A percentile compares a stretch with the other conserved stretches of the same genome.
These are phyloP conservation scores for Siniperca knerii DNA, from an alignment of 2,113 vertebrate species.

Conservation along the genomic window DNA sequence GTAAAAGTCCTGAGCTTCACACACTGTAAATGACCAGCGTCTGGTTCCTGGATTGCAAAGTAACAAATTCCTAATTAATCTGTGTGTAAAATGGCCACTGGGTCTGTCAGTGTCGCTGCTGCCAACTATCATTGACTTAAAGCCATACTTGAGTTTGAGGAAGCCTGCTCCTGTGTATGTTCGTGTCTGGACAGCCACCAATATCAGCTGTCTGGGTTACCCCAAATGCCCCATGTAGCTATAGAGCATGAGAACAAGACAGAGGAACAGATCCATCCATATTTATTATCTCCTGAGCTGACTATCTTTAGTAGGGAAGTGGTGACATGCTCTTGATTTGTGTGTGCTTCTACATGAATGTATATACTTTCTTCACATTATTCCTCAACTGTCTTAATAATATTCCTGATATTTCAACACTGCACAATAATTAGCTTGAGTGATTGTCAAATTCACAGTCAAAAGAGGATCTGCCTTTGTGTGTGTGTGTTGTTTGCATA, in stretches of 20 bases:
- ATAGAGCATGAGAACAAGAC: conserved; percentile 9
- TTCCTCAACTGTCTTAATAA: conserved; percentile 27
- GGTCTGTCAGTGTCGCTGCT: background rate
- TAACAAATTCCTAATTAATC: conserved; percentile 34
- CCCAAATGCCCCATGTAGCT: conserved; percentile 4
- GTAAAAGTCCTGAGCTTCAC: background rate
- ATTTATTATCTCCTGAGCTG: background rate
- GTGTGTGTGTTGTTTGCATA: conserved; percentile 17
- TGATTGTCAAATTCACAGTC: background rate
- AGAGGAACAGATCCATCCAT: background rate
- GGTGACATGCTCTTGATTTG: background rate
- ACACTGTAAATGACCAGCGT: background rate
- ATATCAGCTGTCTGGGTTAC: conserved; percentile 19
- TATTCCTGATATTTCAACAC: conserved; percentile 8
- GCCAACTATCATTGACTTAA: conserved; percentile 25
- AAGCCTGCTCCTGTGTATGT: background rate
- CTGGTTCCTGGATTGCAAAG: conserved; percentile 3
- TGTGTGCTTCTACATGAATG: background rate
- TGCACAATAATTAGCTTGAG: too few species aligned
- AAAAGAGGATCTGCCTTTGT: conserved; percentile 13
- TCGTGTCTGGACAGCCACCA: background rate
- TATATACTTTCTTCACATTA: background rate
- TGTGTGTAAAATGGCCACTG: conserved; percentile 9
- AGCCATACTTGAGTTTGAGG: conserved; percentile 38
- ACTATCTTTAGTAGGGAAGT: conserved; percentile 1